phyloP scores from a whole-genome alignment of 2,797 vertebrate genomes.

The Syngnathus rostellatus region DNA sequence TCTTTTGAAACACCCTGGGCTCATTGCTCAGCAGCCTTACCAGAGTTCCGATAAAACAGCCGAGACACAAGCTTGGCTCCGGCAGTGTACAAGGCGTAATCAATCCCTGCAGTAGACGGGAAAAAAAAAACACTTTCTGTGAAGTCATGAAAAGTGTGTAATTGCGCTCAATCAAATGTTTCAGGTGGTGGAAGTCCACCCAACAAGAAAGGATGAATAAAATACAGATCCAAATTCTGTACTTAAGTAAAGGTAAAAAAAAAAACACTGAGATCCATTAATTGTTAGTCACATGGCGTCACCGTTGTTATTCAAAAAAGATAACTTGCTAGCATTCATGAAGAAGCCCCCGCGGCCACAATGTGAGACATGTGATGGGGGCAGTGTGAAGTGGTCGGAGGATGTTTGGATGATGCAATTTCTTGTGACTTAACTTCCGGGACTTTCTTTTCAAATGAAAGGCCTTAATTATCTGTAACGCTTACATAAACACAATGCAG shows the following conservation, averaged over 20 bases:
- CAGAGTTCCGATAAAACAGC: slow-evolving; percentile 62
- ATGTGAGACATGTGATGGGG: slow-evolving; percentile 1
- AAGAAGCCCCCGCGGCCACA: not conserved
- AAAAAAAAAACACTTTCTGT: slow-evolving; percentile 64
- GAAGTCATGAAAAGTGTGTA: slow-evolving; percentile 54
- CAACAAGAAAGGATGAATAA: not conserved
- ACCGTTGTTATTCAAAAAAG: not conserved
- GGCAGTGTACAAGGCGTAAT: slow-evolving; percentile 64
- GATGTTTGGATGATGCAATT: not conserved
- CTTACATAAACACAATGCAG: not conserved
- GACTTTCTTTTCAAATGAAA: not conserved
- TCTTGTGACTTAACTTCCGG: not conserved
- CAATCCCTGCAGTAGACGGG: slow-evolving; percentile 28
- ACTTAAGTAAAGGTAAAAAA: too few species aligned
- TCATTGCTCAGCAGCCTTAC: slow-evolving; percentile 54
- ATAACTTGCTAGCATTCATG: not conserved
- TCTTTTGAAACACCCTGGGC: slow-evolving; percentile 63
- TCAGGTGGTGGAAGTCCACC: not conserved
- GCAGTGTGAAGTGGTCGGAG: not conserved
- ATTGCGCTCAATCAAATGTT: slow-evolving; percentile 42
- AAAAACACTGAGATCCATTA: not conserved
- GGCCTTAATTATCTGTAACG: not conserved
- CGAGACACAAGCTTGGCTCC: slow-evolving; percentile 63
- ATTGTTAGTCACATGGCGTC: not conserved
- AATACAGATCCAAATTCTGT: not conserved